These are phyloP conservation scores for Heliconius eleuchia DNA, from an alignment of 1,140 invertebrate genomes.

Conservation along the genomic window DNA sequence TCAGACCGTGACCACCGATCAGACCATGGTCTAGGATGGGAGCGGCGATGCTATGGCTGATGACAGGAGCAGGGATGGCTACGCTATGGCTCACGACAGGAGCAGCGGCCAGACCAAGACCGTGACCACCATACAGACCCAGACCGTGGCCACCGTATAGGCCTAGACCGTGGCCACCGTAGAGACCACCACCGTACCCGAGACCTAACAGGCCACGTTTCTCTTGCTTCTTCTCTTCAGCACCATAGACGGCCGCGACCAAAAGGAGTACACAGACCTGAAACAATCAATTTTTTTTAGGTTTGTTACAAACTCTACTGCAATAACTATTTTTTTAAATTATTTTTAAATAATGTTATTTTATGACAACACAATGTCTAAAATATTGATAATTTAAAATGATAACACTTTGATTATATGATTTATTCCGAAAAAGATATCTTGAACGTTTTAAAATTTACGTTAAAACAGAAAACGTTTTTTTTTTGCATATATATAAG, in stretches of 20 bases:
- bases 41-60: conserved; percentile 54
- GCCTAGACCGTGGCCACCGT: conserved; percentile 42
- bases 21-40: conserved; percentile 50
- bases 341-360: no score
- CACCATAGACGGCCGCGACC: conserved; percentile 53
- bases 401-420: no score
- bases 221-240: conserved; percentile 74
- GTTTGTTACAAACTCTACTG: neutral
- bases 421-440: neutral
- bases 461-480: neutral
- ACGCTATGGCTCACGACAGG: conserved; percentile 44
- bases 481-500: no score
- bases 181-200: conserved; percentile 55
- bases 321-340: no score
- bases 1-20: conserved; percentile 52
- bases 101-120: conserved; percentile 43
- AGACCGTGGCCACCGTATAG: conserved; percentile 42
- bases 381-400: no score
- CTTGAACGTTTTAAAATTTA: neutral
- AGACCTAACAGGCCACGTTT: conserved; percentile 71
- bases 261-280: conserved; percentile 64
- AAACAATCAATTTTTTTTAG: conserved; percentile 14
- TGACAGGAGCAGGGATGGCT: conserved; percentile 47
- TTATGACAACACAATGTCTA: no score
- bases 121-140: conserved; percentile 45